These are phyloP conservation scores for Villa cingulata DNA, from an alignment of 2,888 invertebrate genomes.

Conservation along the genomic window DNA sequence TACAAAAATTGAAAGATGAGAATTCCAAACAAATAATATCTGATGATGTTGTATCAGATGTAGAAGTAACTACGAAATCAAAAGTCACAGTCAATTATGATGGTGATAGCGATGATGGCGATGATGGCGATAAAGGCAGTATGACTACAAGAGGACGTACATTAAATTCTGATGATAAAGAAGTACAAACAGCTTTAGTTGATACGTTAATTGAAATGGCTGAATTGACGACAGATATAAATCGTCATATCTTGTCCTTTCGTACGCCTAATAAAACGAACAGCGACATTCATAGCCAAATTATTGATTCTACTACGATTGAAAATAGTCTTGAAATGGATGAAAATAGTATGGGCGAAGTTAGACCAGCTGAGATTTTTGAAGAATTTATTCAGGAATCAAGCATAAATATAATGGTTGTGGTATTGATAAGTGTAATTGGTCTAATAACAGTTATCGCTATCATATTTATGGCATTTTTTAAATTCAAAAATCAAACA, in stretches of 20 bases:
- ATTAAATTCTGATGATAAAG: background rate
- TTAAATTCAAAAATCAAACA: background rate
- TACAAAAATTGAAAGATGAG: background rate
- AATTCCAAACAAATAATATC: background rate
- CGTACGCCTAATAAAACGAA: slow-evolving; percentile 13
- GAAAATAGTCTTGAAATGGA: slow-evolving; percentile 10
- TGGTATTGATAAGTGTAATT: background rate
- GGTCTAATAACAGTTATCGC: background rate
- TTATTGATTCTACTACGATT: slow-evolving; percentile 17
- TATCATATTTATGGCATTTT: background rate
- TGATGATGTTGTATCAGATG: background rate
- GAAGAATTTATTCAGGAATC: background rate
- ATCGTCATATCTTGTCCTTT: slow-evolving; percentile 14
- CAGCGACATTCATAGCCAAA: slow-evolving; percentile 15
- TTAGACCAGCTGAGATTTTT: background rate
- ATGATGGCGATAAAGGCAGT: no score
- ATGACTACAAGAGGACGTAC: background rate
- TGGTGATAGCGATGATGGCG: no score
- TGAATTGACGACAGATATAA: slow-evolving; percentile 14
- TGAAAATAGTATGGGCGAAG: background rate
- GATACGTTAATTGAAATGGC: slow-evolving; percentile 7
- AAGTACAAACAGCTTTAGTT: background rate
- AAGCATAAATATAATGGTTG: background rate
- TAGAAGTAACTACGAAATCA: background rate
- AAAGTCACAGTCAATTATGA: no score